Percentiles rank a stretch among this genome's conserved stretches.
These are phyloP conservation scores for Scaptomyza polygonia DNA, from an alignment of 2,888 invertebrate species.

Conservation along the genomic window DNA sequence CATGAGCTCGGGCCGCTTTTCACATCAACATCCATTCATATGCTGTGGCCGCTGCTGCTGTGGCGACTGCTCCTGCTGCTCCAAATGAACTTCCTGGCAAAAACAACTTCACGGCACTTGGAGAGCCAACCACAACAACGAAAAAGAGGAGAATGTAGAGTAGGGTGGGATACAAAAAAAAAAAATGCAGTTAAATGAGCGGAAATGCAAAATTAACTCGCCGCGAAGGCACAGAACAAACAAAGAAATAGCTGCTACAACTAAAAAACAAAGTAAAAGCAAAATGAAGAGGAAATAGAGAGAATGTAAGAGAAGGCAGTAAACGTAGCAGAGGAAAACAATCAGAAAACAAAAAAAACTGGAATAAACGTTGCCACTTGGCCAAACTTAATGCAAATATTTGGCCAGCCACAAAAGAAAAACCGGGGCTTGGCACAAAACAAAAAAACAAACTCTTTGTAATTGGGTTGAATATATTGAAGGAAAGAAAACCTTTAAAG, in stretches of 20 bases:
- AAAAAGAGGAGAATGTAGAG: not conserved
- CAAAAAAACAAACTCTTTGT: not conserved
- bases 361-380: conserved; percentile 73
- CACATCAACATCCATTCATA: conserved; percentile 36
- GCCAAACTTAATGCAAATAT: conserved; percentile 78
- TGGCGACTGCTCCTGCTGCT: conserved; percentile 17
- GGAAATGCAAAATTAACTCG: conserved; percentile 80
- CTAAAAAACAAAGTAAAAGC: conserved; percentile 50
- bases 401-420: conserved; percentile 61
- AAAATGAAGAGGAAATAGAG: conserved; percentile 67
- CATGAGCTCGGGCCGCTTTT: conserved; percentile 51
- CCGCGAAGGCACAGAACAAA: conserved; percentile 74
- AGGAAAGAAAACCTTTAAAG: not conserved
- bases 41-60: conserved; percentile 17
- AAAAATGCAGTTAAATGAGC: conserved; percentile 77
- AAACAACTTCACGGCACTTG: conserved; percentile 77
- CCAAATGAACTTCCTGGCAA: conserved; percentile 73
- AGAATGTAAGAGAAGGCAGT: conserved; percentile 41
- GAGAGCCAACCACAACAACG: conserved; percentile 50
- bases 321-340: conserved; percentile 1
- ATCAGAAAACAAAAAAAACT: conserved; percentile 8
- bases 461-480: conserved; percentile 10
- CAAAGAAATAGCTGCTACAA: conserved; percentile 77
- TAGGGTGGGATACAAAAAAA: not conserved
- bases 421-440: conserved; percentile 12